A percentile compares a stretch with the other conserved stretches of the same genome.
Evolutionary conservation across 2,797 vertebrate genomes (phyloP).

Genomic region (Glossophaga mutica): DNA sequence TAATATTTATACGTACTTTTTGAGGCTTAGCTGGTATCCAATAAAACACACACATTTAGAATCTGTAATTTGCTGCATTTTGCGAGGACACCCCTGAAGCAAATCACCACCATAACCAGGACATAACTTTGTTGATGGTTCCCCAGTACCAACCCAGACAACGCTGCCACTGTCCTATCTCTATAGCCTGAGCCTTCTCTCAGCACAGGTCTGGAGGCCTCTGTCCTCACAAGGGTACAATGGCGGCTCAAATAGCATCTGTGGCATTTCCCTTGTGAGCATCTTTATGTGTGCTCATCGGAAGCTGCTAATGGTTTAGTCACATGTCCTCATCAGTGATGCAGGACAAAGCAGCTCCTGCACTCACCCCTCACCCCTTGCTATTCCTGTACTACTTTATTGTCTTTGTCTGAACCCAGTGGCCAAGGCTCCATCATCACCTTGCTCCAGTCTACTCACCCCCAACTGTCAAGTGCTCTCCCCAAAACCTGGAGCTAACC

Average conservation of each 20-base stretch:
- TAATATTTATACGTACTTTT: background rate
- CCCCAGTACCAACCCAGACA: background rate
- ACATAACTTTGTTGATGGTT: no score
- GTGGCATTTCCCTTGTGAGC: background rate
- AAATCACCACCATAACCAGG: background rate
- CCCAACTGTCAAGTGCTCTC: background rate
- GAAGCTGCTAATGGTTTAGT: background rate
- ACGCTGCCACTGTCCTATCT: background rate
- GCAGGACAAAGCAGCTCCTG: background rate
- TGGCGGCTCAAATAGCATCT: no score
- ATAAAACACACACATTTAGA: background rate
- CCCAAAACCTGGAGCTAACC: background rate
- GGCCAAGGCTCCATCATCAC: background rate
- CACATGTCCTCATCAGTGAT: background rate
- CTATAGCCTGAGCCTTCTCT: background rate
- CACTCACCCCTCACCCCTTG: background rate
- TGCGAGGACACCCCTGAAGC: background rate
- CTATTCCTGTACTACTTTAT: background rate
- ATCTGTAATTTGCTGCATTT: background rate
- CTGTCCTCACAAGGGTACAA: background rate
- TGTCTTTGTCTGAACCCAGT: background rate
- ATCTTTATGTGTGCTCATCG: background rate
- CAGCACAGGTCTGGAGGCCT: background rate
- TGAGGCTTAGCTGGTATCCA: background rate
- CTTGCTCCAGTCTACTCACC: background rate